Evolutionary conservation across 2,797 vertebrate genomes (phyloP).

Genomic region (Furcifer pardalis): DNA sequence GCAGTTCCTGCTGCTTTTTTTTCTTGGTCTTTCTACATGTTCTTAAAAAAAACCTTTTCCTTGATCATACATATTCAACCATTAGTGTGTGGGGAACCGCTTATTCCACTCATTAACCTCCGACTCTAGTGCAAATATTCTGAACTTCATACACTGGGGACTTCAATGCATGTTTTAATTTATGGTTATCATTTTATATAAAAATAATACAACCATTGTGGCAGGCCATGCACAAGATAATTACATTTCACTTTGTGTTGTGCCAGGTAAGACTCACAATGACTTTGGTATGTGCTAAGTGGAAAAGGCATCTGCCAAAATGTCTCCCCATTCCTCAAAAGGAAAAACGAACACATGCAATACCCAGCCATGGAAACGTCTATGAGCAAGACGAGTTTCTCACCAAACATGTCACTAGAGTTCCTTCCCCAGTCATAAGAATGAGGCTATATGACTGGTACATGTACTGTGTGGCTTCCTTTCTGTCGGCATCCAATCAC

Average conservation of each 20-base stretch:
- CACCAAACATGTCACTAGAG: neutral
- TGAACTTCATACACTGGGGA: too few relatives aligned
- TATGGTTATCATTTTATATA: neutral
- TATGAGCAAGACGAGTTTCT: neutral
- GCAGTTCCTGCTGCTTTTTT: too few relatives aligned
- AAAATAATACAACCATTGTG: neutral
- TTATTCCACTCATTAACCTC: neutral
- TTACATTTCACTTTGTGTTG: neutral
- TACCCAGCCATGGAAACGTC: neutral
- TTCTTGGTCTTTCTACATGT: neutral
- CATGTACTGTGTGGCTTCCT: too few relatives aligned
- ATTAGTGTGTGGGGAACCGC: neutral
- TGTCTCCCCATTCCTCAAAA: neutral
- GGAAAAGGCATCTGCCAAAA: neutral
- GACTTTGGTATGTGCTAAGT: neutral
- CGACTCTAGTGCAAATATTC: too few relatives aligned
- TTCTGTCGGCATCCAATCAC: too few relatives aligned
- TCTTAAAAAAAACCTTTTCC: neutral
- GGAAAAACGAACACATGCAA: neutral
- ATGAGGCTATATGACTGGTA: too few relatives aligned
- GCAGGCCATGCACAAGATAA: neutral
- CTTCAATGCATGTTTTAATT: neutral
- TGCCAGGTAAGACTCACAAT: neutral
- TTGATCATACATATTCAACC: neutral
- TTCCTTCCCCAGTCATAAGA: too few relatives aligned